A percentile compares a stretch with the other conserved stretches of the same genome.
These are phyloP conservation scores for Microcebus tavaratra DNA, from an alignment of 2,113 vertebrate species.

Conservation along the genomic window DNA sequence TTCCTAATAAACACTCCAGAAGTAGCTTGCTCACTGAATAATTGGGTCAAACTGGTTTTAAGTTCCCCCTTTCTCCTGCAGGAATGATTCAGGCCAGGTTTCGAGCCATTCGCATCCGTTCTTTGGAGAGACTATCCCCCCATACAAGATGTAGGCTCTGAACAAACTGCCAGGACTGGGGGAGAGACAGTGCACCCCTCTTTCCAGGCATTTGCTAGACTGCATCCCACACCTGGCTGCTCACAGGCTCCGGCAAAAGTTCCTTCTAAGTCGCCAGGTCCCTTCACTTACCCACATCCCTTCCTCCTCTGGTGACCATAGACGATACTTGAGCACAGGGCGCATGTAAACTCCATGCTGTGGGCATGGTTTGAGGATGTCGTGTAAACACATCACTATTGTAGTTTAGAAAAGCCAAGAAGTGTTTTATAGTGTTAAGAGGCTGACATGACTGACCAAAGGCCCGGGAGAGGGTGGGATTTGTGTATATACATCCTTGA, in stretches of 20 bases:
- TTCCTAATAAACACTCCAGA: background rate
- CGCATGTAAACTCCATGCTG: rapidly evolving
- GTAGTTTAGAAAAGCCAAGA: background rate
- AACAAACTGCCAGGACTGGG: background rate
- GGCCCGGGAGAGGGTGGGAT: background rate
- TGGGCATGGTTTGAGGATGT: background rate
- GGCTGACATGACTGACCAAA: background rate
- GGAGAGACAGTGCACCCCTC: background rate
- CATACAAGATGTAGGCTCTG: background rate
- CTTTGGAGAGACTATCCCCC: background rate
- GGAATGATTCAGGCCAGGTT: background rate
- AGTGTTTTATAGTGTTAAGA: rapidly evolving
- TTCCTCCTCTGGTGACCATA: background rate
- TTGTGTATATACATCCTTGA: background rate
- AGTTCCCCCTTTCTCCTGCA: background rate
- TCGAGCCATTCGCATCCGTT: background rate
- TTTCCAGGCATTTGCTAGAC: background rate
- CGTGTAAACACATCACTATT: rapidly evolving
- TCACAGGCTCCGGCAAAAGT: background rate
- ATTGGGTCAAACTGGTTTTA: background rate
- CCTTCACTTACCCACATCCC: background rate
- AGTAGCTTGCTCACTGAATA: background rate
- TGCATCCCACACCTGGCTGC: rapidly evolving
- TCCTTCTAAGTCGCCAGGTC: background rate
- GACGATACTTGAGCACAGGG: background rate